These are phyloP conservation scores for Ariopsis seemanni DNA, from an alignment of 2,113 vertebrate species.

Conservation along the genomic window DNA sequence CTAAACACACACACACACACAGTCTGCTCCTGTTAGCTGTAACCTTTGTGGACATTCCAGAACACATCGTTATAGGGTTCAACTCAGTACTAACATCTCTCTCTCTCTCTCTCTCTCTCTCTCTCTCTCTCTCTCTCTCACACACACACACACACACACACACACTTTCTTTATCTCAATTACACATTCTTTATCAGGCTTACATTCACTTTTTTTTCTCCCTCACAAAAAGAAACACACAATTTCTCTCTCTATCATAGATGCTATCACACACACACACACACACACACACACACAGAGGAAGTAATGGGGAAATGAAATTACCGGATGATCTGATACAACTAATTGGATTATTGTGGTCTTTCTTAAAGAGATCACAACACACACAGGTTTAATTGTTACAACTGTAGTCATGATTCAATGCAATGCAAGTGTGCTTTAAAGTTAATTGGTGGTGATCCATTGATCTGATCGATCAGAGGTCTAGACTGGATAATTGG, in stretches of 20 bases:
- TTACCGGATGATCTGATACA: conserved; percentile 29
- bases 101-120: too few species aligned
- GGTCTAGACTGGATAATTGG: background rate
- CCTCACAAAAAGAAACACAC: background rate
- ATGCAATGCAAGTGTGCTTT: background rate
- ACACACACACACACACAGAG: conserved; percentile 11
- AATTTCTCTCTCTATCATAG: too few species aligned
- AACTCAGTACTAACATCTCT: too few species aligned
- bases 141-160: background rate
- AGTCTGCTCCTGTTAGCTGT: too few species aligned
- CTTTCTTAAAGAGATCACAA: background rate
- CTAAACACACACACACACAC: background rate
- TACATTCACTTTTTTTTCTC: too few species aligned
- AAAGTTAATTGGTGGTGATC: background rate
- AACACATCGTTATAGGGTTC: too few species aligned
- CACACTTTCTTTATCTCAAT: background rate
- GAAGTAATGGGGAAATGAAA: conserved; percentile 12
- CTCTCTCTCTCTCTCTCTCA: too few species aligned
- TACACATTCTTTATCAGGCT: too few species aligned
- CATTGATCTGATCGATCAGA: background rate
- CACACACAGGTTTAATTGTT: background rate
- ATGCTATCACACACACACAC: background rate
- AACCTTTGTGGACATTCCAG: too few species aligned
- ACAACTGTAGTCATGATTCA: background rate
- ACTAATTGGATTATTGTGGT: conserved; percentile 26